Evolutionary conservation across 92 coral and sea anemone genomes (phyloP), one percentile per base, ranked within the genome.

Genomic region (Meandrina meandrites): DNA sequence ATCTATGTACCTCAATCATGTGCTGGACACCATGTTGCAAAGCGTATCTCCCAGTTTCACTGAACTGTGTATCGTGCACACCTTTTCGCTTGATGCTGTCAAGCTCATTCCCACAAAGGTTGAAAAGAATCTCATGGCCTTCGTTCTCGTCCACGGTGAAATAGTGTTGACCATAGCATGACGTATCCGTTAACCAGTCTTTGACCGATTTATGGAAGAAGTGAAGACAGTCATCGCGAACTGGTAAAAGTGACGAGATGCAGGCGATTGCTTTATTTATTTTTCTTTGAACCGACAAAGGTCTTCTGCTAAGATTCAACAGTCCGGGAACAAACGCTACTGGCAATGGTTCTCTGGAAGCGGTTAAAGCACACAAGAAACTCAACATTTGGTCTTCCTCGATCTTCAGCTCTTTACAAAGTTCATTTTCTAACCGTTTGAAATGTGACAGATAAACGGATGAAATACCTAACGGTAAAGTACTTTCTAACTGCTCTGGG

Each of bases 151-250:
- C 79, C 36, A 87, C 89, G 18, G 81, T 54, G 83, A 79, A 90
- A 24, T 76, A 40, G 56, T 90, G 95, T 10, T 37, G 75, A 8
- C 69, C 78, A 35, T 80, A 85, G 30, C 14, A 64, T 8, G 47
- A 51, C 19, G 11, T 19, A 9, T 56, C 24, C 1, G 79, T 76
- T 17, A 92, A 81, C 95, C 91, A 92, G 47, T 92, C 95, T 6
- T 81, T 89, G 8, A 92, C 51, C 5, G 95, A 92, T 78, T 92
- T 92, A 70, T 90, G 95, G 68, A 90, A 84, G 47, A 87, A 84
- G 76, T 90, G 84, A 13, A 92, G 51, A 10, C 75, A 24, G 45
- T 80, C 90, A 2, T 90, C 30, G 21, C 73, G 75, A 50, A 90
- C 34, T 50, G 91, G 93, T 47, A 92, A 36, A 17, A 92, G 86